Evolutionary conservation across 2,113 vertebrate species (phyloP).

Genomic region (Rhinolophus ferrumequinum): DNA sequence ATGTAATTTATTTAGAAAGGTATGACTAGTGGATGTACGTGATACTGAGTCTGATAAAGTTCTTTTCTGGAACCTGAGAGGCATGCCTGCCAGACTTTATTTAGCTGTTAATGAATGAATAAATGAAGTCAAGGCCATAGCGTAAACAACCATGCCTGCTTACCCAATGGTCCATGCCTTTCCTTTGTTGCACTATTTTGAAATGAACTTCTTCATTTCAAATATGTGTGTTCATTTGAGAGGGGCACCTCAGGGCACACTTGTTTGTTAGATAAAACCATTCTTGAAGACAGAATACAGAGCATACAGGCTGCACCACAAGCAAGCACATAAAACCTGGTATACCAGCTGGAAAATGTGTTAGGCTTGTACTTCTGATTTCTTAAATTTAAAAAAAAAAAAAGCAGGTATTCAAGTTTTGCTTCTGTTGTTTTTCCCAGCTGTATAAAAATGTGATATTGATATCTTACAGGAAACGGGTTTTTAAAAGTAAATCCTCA

Average conservation of each 20-base stretch:
- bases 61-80: constrained; percentile 61
- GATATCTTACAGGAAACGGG: not conserved
- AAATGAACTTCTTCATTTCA: constrained; percentile 69
- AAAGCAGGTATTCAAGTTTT: not conserved
- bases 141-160: constrained; percentile 5
- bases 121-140: not conserved
- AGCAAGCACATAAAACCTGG: constrained; percentile 41
- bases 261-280: constrained; percentile 73
- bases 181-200: constrained; percentile 54
- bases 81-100: constrained; percentile 44
- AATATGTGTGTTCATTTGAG: constrained; percentile 66
- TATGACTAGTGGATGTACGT: not conserved
- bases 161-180: not conserved
- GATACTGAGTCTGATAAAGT: not conserved
- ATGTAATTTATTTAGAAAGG: constrained; percentile 73
- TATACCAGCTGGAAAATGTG: constrained; percentile 71
- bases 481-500: constrained; percentile 3
- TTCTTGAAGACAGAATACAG: constrained; percentile 66
- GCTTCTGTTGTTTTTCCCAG: not conserved
- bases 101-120: constrained; percentile 56
- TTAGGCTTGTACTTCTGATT: constrained; percentile 63
- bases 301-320: constrained; percentile 39
- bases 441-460: not conserved
- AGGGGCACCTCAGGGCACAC: constrained; percentile 71
- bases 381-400: constrained; percentile 50